These are phyloP conservation scores for Arbacia lixula DNA, from an alignment of 53 echinoderm and acorn worm genomes.

Conservation along the genomic window DNA sequence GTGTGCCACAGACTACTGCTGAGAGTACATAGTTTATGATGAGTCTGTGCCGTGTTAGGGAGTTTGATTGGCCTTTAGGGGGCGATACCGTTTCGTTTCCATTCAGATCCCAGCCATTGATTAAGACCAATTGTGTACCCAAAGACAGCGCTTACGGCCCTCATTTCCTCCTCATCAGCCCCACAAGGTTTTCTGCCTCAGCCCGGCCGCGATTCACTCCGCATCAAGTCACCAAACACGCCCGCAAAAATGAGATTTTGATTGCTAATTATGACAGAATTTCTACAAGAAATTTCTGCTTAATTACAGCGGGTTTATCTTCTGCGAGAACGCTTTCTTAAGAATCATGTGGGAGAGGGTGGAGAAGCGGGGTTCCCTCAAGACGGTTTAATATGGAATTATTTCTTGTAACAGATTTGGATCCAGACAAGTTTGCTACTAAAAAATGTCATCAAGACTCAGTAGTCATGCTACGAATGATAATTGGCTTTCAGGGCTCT, in stretches of 20 bases:
- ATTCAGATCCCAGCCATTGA: constrained; percentile 51
- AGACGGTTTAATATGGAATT: constrained; percentile 36
- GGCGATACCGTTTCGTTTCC: constrained; percentile 53
- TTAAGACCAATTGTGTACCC: constrained; percentile 53
- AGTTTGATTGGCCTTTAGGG: constrained; percentile 51
- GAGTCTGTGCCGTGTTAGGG: too few species aligned
- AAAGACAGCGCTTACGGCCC: constrained; percentile 42
- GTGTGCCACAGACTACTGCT: too few species aligned
- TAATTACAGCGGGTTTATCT: too few species aligned
- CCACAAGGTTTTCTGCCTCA: constrained; percentile 10
- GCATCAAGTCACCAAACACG: constrained; percentile 21
- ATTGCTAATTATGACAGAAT: constrained; percentile 50
- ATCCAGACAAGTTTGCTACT: constrained; percentile 9
- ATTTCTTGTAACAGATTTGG: constrained; percentile 36
- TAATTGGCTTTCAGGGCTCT: too few species aligned
- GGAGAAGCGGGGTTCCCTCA: constrained; percentile 1
- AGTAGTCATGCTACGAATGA: too few species aligned
- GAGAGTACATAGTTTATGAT: too few species aligned
- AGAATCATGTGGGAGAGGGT: background rate
- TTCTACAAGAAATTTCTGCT: constrained; percentile 35
- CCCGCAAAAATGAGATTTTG: constrained; percentile 42
- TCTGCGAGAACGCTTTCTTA: too few species aligned
- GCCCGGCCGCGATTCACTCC: constrained; percentile 22
- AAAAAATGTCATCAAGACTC: constrained; percentile 16
- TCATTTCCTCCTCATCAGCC: constrained; percentile 34